Conservation (phyloP, 2,113 vertebrate species). For the Prionailurus viverrinus region DNA sequence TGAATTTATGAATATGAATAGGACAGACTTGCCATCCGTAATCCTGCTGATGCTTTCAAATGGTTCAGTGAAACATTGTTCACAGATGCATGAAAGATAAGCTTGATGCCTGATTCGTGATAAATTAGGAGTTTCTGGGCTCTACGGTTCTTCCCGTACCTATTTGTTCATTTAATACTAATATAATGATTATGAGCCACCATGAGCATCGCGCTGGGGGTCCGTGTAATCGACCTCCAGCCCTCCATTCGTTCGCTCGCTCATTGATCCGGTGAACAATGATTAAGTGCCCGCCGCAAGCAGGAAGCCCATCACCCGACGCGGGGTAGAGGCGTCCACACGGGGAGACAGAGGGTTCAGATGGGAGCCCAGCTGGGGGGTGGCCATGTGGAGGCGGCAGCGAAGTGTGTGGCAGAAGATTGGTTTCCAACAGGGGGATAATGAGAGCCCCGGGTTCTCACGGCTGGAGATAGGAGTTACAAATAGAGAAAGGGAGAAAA, state of each 20-base stretch:
- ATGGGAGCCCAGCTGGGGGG: too few species aligned
- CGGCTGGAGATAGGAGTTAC: not conserved
- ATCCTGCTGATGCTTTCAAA: not conserved
- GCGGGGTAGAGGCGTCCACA: rapidly evolving
- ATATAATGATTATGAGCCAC: not conserved
- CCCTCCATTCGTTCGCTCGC: not conserved
- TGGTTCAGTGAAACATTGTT: slow-evolving; percentile 7
- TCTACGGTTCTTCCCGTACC: not conserved
- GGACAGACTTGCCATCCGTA: not conserved
- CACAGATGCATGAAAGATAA: not conserved
- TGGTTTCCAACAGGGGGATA: not conserved
- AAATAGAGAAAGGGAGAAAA: not conserved
- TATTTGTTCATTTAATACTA: slow-evolving; percentile 29
- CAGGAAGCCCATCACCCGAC: not conserved
- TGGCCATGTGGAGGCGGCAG: not conserved
- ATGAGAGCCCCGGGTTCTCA: not conserved
- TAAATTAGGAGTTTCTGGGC: not conserved
- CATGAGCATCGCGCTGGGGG: not conserved
- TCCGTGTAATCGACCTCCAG: not conserved
- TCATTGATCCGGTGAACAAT: not conserved
- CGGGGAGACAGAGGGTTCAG: not conserved
- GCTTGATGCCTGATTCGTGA: not conserved
- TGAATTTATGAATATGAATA: slow-evolving; percentile 51
- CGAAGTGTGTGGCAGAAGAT: not conserved
- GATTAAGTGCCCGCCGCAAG: not conserved